phyloP scores from a whole-genome alignment of 2,797 vertebrate genomes.

The Chiropotes sagulatus region DNA sequence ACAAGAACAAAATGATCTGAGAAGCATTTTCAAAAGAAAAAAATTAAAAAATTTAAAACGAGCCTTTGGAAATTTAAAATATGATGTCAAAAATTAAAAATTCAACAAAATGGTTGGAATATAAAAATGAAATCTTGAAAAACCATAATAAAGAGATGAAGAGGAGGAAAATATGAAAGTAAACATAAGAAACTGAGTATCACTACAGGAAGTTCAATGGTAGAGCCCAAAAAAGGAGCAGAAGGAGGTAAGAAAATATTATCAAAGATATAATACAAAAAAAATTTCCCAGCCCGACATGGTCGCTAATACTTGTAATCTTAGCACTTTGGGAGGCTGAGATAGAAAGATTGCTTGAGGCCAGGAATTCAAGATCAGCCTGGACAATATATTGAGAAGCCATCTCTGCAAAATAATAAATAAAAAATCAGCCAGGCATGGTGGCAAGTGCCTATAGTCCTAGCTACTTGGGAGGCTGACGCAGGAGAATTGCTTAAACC shows the following conservation, averaged over 20 bases:
- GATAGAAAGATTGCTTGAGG: neutral
- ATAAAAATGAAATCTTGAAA: slow-evolving; percentile 4
- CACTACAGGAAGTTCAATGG: neutral
- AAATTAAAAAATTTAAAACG: neutral
- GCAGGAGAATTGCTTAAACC: neutral
- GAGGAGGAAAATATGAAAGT: neutral
- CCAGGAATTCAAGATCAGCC: neutral
- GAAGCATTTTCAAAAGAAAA: slow-evolving; percentile 1
- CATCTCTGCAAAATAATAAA: neutral
- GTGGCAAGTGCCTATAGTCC: neutral
- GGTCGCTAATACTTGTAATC: neutral
- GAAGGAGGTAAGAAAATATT: neutral
- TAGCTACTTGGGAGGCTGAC: neutral
- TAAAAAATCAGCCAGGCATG: neutral
- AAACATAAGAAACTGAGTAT: neutral
- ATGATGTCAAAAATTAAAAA: neutral
- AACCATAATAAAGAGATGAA: neutral
- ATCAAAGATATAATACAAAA: neutral
- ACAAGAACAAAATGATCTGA: neutral
- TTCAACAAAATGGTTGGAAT: neutral
- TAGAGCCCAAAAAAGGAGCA: neutral
- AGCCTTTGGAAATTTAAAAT: neutral
- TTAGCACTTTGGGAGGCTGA: neutral
- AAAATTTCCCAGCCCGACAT: neutral
- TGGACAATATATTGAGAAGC: neutral